Percentiles rank a stretch among this genome's conserved stretches.
phyloP scores from a whole-genome alignment of 1,140 invertebrate genomes.

The Harpegnathos saltator region DNA sequence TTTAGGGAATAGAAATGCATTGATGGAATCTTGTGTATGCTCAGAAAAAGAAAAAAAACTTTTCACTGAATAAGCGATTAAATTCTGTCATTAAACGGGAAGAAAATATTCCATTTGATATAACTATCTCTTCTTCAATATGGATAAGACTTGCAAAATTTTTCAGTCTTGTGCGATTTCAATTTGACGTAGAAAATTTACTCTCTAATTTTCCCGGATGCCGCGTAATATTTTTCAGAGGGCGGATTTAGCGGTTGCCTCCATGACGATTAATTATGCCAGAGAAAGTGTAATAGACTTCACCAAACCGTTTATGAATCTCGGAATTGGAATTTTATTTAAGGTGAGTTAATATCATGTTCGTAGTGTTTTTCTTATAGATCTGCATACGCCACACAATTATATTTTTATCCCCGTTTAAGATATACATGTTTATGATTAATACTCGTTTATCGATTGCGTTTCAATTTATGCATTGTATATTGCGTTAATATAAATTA shows the following conservation, averaged over 20 bases:
- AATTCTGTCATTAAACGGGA: neutral
- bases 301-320: conserved; percentile 95
- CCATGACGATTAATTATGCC: conserved; percentile 94
- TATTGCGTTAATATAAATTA: conserved; percentile 32
- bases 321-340: conserved; percentile 94
- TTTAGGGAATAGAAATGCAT: too few relatives aligned
- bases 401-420: neutral
- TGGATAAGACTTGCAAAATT: neutral
- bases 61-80: neutral
- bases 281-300: conserved; percentile 95
- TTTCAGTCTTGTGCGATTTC: neutral
- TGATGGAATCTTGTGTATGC: too few relatives aligned
- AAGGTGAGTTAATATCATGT: conserved; percentile 86
- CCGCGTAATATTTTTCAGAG: conserved; percentile 85
- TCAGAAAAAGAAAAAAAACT: too few relatives aligned
- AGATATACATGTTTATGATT: neutral
- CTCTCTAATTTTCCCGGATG: conserved; percentile 7
- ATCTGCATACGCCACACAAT: conserved; percentile 5
- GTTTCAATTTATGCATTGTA: conserved; percentile 12
- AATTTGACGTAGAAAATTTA: conserved; percentile 22
- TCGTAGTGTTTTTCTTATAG: neutral
- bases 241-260: conserved; percentile 92
- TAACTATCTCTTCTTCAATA: neutral
- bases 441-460: conserved; percentile 28
- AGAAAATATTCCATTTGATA: neutral